Evolutionary conservation across 2,888 invertebrate species (phyloP).

Genomic region (Pseudococcus jackbeardsleyi): DNA sequence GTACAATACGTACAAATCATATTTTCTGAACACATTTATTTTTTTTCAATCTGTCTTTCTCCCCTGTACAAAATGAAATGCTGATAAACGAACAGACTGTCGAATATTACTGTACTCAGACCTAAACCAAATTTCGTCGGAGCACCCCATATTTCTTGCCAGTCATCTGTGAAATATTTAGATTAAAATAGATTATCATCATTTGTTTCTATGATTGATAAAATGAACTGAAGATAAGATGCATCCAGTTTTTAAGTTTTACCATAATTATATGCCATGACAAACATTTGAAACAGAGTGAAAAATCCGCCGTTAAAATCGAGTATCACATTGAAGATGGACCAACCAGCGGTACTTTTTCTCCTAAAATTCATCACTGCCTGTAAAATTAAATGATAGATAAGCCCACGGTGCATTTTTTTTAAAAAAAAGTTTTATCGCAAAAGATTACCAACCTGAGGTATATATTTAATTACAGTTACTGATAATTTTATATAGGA

Average conservation of each 20-base stretch:
- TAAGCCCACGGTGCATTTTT: not conserved
- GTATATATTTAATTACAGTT: conserved; percentile 97
- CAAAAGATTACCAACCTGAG: conserved; percentile 79
- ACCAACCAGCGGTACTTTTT: conserved; percentile 98
- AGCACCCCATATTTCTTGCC: conserved; percentile 96
- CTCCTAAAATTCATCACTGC: conserved; percentile 96
- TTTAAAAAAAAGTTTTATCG: not conserved
- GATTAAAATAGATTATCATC: too few species aligned
- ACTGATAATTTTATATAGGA: conserved; percentile 96
- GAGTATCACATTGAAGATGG: conserved; percentile 96
- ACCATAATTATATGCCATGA: conserved; percentile 93
- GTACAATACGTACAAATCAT: too few species aligned
- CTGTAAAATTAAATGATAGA: conserved; percentile 71
- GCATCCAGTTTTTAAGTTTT: conserved; percentile 67
- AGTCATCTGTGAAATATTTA: conserved; percentile 81
- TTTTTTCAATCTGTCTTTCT: too few species aligned
- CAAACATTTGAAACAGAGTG: conserved; percentile 96
- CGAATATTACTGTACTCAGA: conserved; percentile 95
- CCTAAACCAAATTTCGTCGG: conserved; percentile 98
- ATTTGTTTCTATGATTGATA: too few species aligned
- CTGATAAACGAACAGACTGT: conserved; percentile 95
- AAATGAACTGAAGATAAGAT: too few species aligned
- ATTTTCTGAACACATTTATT: too few species aligned
- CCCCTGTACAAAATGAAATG: conserved; percentile 90
- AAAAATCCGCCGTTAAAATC: conserved; percentile 96